Percentiles rank a stretch among this genome's conserved stretches.
Conservation (phyloP, 2,113 vertebrate species). For the Xiphophorus couchianus region DNA sequence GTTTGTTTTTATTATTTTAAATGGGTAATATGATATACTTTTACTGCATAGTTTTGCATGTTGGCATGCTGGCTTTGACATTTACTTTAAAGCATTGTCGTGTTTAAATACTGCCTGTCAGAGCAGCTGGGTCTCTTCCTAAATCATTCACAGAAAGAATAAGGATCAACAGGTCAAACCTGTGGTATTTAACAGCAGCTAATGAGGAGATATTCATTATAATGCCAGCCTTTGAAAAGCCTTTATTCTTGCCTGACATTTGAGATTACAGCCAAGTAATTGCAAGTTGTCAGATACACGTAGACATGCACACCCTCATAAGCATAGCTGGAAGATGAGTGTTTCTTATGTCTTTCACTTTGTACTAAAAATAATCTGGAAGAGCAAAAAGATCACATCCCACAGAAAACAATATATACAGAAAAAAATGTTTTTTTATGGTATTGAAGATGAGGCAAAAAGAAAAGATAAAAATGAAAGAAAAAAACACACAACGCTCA, state of each 20-base stretch:
- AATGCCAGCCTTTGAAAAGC: constrained; percentile 38
- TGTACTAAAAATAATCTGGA: constrained; percentile 24
- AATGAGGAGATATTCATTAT: constrained; percentile 49
- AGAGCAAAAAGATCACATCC: constrained; percentile 37
- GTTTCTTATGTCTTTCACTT: constrained; percentile 20
- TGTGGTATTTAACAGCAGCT: constrained; percentile 51
- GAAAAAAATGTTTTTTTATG: neutral
- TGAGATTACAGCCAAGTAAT: constrained; percentile 54
- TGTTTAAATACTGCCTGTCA: neutral
- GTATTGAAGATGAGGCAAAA: constrained; percentile 8
- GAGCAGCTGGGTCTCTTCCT: neutral
- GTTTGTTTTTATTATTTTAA: neutral
- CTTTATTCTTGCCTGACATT: constrained; percentile 59
- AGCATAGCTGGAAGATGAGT: constrained; percentile 1
- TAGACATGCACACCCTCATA: constrained; percentile 2
- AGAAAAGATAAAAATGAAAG: constrained; percentile 3
- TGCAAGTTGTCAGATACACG: constrained; percentile 41
- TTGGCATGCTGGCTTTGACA: constrained; percentile 3
- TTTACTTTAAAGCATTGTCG: constrained; percentile 1
- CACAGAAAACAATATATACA: neutral
- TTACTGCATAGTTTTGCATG: neutral
- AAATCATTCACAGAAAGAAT: constrained; percentile 21
- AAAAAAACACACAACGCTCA: neutral
- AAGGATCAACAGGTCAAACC: constrained; percentile 36
- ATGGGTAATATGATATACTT: neutral